These are phyloP conservation scores for Melinopterus prodromus DNA, from an alignment of 2,888 invertebrate species.

Conservation along the genomic window DNA sequence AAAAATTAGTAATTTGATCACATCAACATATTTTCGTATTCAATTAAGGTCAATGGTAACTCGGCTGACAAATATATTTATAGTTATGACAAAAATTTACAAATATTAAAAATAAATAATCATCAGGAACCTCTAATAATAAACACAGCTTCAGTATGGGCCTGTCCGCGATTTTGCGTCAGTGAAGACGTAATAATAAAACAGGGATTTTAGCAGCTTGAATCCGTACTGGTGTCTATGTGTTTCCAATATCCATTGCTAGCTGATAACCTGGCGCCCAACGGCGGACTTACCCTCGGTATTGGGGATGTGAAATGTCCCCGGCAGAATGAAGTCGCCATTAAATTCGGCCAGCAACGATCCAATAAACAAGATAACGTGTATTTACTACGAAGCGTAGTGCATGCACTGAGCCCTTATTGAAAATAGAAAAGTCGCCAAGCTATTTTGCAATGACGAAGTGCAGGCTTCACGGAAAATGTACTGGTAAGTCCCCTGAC, in stretches of 20 bases:
- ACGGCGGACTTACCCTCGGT: neutral
- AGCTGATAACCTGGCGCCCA: neutral
- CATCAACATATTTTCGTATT: too few relatives aligned
- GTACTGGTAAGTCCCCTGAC: neutral
- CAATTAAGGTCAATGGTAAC: too few relatives aligned
- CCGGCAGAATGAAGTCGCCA: neutral
- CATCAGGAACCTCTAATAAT: too few relatives aligned
- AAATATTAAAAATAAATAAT: too few relatives aligned
- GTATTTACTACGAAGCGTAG: neutral
- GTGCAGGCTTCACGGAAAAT: neutral
- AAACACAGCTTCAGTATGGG: neutral
- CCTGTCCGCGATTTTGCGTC: neutral
- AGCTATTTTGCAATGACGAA: neutral
- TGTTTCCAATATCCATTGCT: neutral
- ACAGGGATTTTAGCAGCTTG: neutral
- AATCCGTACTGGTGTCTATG: neutral
- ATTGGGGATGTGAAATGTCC: neutral
- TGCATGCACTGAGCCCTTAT: neutral
- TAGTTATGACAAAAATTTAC: too few relatives aligned
- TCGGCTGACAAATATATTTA: too few relatives aligned
- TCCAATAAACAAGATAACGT: slow-evolving; percentile 4
- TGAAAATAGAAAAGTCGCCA: neutral
- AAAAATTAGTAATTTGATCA: too few relatives aligned
- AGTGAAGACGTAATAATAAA: neutral
- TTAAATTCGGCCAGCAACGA: slow-evolving; percentile 4